Evolutionary conservation across 2,888 invertebrate species (phyloP).

Genomic region (Cerastis rubricosa): DNA sequence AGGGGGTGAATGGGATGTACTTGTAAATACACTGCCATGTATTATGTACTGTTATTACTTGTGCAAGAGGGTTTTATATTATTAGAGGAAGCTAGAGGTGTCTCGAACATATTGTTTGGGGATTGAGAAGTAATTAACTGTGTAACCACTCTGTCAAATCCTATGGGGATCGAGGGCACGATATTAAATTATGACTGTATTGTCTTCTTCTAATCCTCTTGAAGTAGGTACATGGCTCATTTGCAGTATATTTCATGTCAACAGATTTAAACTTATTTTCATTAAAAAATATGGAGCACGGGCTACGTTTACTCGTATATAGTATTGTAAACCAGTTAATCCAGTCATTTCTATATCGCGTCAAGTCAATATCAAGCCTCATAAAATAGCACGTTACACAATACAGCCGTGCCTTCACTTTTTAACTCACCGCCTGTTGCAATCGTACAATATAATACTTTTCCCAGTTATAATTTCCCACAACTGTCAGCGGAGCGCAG

Average conservation of each 20-base stretch:
- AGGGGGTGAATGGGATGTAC: slow-evolving; percentile 64
- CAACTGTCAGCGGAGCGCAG: slow-evolving; percentile 52
- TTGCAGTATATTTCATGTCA: background rate
- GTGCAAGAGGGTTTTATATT: slow-evolving; percentile 38
- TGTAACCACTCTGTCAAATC: background rate
- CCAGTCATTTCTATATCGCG: slow-evolving; percentile 5
- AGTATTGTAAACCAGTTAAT: background rate
- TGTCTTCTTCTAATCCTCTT: background rate
- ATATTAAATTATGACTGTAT: background rate
- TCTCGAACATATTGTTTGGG: slow-evolving; percentile 16
- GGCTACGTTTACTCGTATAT: background rate
- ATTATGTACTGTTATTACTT: slow-evolving; percentile 59
- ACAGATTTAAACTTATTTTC: background rate
- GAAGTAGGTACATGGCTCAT: background rate
- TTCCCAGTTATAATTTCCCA: slow-evolving; percentile 36
- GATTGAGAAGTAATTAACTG: slow-evolving; percentile 20
- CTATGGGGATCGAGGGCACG: background rate
- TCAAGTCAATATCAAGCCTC: slow-evolving; percentile 26
- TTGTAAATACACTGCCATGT: slow-evolving; percentile 62
- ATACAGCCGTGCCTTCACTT: slow-evolving; percentile 1
- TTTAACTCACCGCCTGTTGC: slow-evolving; percentile 18
- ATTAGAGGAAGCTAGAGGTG: slow-evolving; percentile 28
- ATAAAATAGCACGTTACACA: slow-evolving; percentile 41
- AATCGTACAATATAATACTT: slow-evolving; percentile 21
- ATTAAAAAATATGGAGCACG: background rate